Percentiles rank a stretch among this genome's conserved stretches.
Conservation (phyloP, 2,797 vertebrate species). For the Lemur catta region DNA sequence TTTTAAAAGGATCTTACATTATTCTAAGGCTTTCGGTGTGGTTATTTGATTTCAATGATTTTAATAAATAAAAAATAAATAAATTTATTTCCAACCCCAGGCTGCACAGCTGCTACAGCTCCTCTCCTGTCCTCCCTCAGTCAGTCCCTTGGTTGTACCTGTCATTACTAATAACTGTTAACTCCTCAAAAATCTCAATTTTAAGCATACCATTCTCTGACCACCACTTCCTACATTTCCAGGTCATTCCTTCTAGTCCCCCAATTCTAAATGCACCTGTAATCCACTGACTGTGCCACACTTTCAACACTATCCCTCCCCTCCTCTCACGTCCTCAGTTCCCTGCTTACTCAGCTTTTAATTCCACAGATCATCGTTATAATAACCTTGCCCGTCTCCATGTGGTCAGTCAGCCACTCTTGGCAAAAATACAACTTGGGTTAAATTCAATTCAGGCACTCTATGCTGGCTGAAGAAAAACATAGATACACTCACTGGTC, state of each 20-base stretch:
- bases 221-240: background rate
- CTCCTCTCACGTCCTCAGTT: background rate
- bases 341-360: background rate
- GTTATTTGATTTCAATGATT: background rate
- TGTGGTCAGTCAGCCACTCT: background rate
- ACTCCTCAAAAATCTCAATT: background rate
- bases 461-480: background rate
- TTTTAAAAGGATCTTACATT: constrained; percentile 1
- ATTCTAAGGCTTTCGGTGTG: background rate
- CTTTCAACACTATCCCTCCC: background rate
- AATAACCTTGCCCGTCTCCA: background rate
- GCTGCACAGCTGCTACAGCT: background rate
- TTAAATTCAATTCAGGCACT: background rate
- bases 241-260: background rate
- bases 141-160: background rate
- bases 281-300: background rate
- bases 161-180: background rate
- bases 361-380: background rate
- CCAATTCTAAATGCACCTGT: background rate
- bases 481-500: background rate
- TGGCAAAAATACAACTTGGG: background rate
- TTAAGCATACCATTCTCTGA: background rate
- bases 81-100: background rate
- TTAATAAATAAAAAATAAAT: background rate
- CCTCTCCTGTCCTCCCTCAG: background rate